phyloP scores from a whole-genome alignment of 1,140 invertebrate genomes.

The Dinothrombium tinctorium region DNA sequence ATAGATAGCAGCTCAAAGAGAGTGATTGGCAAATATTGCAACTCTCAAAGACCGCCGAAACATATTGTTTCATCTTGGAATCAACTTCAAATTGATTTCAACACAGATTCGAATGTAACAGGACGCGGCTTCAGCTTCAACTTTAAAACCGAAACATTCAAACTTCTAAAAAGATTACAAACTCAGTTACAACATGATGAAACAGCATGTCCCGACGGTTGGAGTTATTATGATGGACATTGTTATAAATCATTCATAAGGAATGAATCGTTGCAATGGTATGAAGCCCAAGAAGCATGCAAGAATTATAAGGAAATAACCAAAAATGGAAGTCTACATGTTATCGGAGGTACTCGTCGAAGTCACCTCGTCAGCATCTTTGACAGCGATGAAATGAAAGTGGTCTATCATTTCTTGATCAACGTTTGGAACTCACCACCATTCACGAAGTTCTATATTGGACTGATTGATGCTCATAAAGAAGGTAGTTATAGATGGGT shows the following conservation, averaged over 20 bases:
- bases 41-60: constrained; percentile 12
- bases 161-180: constrained; percentile 11
- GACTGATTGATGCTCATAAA: constrained; percentile 16
- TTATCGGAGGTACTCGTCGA: constrained; percentile 11
- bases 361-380: constrained; percentile 17
- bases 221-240: constrained; percentile 16
- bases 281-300: constrained; percentile 16
- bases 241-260: constrained; percentile 16
- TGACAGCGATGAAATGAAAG: constrained; percentile 16
- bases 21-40: constrained; percentile 16
- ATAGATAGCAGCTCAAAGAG: constrained; percentile 14
- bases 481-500: constrained; percentile 18
- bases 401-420: constrained; percentile 16
- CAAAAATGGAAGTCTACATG: too few relatives aligned
- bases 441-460: constrained; percentile 15
- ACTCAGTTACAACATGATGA: constrained; percentile 1
- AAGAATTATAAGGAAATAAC: too few relatives aligned
- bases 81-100: constrained; percentile 16
- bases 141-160: constrained; percentile 14
- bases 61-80: constrained; percentile 17
- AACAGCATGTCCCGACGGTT: constrained; percentile 11
- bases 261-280: constrained; percentile 16
- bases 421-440: constrained; percentile 15
- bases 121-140: constrained; percentile 16
- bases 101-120: constrained; percentile 13